Base-by-base conservation (phyloP, 2,797 vertebrate genomes). In the Alauda arvensis region DNA sequence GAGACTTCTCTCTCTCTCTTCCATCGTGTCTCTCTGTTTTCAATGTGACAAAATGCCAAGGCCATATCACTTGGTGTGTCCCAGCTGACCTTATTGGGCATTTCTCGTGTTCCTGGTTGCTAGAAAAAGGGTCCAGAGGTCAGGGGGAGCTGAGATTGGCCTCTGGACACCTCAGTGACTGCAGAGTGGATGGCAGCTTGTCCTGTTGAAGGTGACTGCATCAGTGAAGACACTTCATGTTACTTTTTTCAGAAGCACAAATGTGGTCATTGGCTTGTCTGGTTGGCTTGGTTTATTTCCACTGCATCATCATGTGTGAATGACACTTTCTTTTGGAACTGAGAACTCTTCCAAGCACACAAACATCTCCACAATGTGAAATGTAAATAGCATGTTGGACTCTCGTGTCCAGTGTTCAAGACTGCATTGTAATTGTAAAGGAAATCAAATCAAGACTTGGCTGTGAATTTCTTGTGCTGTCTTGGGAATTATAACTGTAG, bases 311-410 rank as follows among this genome's bases (percentile, higher is more conserved):
- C 92, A 82, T 82, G 91, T 90, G 83, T 92, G 93, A 94, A 83
- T 91, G 92, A 92, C 67, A n/a, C 76, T 95, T 95, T 90, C 88
- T 87, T 95, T 91, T 57, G 59, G 88, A 95, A 93, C 92, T 85
- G 66, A 90, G 79, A 85, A 93, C 45, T 88, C 94, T 94, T 93
- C 91, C 94, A 95, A 96, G 95, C 96, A 97, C 94, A 93, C 59
- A 81, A 93, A 90, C 94, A 94, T 96, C 93, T 95, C 95, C 94
- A 94, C 94, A 96, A 96, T 96, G 97, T 97, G 97, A 97, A 96
- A 93, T 96, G 97, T 96, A 96, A 93, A 95, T 96, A 96, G 96
- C 96, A 91, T 91, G 95, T 96, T 93, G 96, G 95, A 94, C 94
- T 93, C 92, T 92, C 4, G 40, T 66, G 91, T 95, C 96, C 95